A percentile compares a stretch with the other conserved stretches of the same genome.
Evolutionary conservation across 92 coral and sea anemone genomes (phyloP).

Genomic region (Porites cylindrica): DNA sequence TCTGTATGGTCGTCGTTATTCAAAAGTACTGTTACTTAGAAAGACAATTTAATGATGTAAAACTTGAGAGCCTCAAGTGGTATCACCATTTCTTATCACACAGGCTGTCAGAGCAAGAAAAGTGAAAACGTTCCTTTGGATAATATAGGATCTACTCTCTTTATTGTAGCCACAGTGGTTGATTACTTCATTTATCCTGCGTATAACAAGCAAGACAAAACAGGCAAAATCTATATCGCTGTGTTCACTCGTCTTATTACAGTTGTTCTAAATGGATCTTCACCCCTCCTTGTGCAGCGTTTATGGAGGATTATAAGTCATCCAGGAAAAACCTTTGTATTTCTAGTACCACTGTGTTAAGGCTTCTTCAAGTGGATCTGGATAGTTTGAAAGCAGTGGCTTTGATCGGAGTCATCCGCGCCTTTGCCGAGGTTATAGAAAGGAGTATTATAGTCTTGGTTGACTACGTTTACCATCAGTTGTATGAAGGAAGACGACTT

Average conservation of each 20-base stretch:
- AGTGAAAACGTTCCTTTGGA: not conserved
- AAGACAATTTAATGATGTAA: too few relatives aligned
- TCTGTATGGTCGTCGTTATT: too few relatives aligned
- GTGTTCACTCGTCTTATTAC: not conserved
- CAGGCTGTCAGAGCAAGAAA: not conserved
- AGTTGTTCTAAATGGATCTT: not conserved
- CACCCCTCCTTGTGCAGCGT: not conserved
- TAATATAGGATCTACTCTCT: not conserved
- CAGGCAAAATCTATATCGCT: not conserved
- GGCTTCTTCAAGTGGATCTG: slow-evolving; percentile 2
- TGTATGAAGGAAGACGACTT: not conserved
- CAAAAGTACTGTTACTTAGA: too few relatives aligned
- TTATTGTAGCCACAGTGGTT: not conserved
- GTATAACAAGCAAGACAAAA: slow-evolving; percentile 7
- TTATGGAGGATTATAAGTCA: not conserved
- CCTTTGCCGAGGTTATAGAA: not conserved
- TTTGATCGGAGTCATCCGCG: slow-evolving; percentile 10
- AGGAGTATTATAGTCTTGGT: not conserved
- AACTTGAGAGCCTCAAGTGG: too few relatives aligned
- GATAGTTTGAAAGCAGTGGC: not conserved
- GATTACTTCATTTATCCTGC: not conserved
- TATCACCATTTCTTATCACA: too few relatives aligned
- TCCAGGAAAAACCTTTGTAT: not conserved
- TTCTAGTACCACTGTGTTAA: not conserved
- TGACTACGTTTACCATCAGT: not conserved